These are phyloP conservation scores for Pediacus dermestoides DNA, from an alignment of 2,888 invertebrate species.

Conservation along the genomic window DNA sequence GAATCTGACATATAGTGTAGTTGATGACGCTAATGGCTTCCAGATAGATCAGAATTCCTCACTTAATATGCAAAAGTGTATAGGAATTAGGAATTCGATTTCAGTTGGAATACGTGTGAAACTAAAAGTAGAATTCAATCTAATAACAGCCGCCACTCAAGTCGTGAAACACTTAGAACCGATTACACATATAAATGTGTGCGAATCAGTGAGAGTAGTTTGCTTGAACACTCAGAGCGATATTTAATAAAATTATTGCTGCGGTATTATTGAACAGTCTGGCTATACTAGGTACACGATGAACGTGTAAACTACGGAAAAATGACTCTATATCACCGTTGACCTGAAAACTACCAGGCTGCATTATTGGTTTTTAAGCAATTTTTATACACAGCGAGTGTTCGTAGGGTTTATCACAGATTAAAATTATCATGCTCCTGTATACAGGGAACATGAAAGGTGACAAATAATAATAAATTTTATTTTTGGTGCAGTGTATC, in stretches of 20 bases:
- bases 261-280: conserved; percentile 17
- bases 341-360: conserved; percentile 2
- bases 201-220: conserved; percentile 22
- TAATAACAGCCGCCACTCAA: conserved; percentile 24
- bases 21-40: conserved; percentile 6
- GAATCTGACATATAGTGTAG: too few relatives aligned
- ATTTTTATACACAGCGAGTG: too few relatives aligned
- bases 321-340: background rate
- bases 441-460: too few relatives aligned
- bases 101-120: conserved; percentile 23
- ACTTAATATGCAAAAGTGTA: conserved; percentile 13
- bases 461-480: too few relatives aligned
- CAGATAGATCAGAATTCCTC: conserved; percentile 5
- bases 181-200: conserved; percentile 23
- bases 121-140: conserved; percentile 25
- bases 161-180: conserved; percentile 23
- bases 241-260: conserved; percentile 27
- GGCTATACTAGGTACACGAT: background rate
- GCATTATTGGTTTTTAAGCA: too few relatives aligned
- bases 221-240: conserved; percentile 19
- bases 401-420: too few relatives aligned
- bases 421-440: too few relatives aligned
- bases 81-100: conserved; percentile 8
- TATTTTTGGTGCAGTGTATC: too few relatives aligned
- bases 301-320: conserved; percentile 1